phyloP scores from a whole-genome alignment of 2,797 vertebrate genomes.

The Helostoma temminkii region DNA sequence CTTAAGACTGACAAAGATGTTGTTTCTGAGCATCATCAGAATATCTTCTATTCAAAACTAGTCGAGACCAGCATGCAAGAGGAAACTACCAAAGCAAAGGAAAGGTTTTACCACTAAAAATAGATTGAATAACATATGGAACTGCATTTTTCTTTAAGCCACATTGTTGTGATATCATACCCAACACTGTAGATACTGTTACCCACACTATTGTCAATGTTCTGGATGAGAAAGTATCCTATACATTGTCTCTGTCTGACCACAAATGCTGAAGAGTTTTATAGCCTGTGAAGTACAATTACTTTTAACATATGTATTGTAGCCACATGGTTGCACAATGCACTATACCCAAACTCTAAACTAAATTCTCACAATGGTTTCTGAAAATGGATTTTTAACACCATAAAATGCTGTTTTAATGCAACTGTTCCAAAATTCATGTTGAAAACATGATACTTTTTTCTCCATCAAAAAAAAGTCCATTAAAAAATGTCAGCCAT shows the following conservation, averaged over 20 bases:
- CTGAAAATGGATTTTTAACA: neutral
- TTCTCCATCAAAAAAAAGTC: too few relatives aligned
- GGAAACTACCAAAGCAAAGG: neutral
- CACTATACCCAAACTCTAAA: neutral
- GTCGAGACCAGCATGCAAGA: neutral
- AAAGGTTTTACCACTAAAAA: conserved; percentile 21
- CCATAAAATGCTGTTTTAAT: neutral
- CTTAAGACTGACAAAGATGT: neutral
- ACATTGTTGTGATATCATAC: conserved; percentile 39
- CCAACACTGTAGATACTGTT: conserved; percentile 53
- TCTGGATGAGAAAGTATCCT: conserved; percentile 38
- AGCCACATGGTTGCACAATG: neutral
- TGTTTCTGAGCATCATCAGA: conserved; percentile 1
- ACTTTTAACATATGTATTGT: conserved; percentile 15
- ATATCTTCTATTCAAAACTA: conserved; percentile 10
- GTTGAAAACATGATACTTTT: neutral
- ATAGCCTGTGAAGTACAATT: conserved; percentile 28
- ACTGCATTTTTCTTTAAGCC: conserved; percentile 8
- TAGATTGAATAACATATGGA: conserved; percentile 30
- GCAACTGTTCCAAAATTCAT: neutral
- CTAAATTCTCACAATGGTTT: neutral
- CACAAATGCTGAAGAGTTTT: conserved; percentile 44
- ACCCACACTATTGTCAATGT: conserved; percentile 18
- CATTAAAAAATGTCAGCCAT: too few relatives aligned
- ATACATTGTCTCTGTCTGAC: conserved; percentile 62